Evolutionary conservation across 1,140 invertebrate genomes (phyloP).

Genomic region (Drosophila saltans): DNA sequence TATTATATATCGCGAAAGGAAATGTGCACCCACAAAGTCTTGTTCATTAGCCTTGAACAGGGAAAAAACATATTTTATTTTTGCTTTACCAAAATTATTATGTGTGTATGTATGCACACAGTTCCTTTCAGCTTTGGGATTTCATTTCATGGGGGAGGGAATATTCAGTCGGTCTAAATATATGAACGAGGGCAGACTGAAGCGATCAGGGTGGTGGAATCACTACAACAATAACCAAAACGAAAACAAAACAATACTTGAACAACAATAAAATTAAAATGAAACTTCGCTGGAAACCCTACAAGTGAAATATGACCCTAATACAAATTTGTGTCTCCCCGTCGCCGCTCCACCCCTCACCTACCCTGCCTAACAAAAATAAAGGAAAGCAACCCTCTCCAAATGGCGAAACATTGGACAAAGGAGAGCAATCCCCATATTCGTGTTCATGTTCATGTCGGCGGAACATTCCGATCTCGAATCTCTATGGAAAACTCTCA

Average conservation of each 20-base stretch:
- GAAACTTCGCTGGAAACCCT: constrained; percentile 82
- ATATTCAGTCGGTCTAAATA: constrained; percentile 1
- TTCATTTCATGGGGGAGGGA: constrained; percentile 3
- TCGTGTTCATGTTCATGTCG: constrained; percentile 11
- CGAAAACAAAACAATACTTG: constrained; percentile 50
- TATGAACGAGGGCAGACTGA: background rate
- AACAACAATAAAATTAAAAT: constrained; percentile 77
- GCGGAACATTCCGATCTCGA: constrained; percentile 38
- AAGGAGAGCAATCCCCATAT: constrained; percentile 10
- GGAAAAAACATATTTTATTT: constrained; percentile 44
- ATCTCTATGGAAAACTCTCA: background rate
- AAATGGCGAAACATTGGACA: constrained; percentile 17
- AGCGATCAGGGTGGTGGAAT: constrained; percentile 52
- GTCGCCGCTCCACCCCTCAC: constrained; percentile 6
- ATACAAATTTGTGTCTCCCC: constrained; percentile 69
- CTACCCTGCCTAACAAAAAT: background rate
- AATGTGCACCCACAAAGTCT: background rate
- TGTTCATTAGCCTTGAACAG: constrained; percentile 18
- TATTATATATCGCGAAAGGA: background rate
- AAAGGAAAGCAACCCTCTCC: constrained; percentile 35
- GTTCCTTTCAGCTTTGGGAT: constrained; percentile 9
- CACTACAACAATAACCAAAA: constrained; percentile 12
- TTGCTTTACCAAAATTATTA: constrained; percentile 1
- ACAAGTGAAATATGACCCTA: constrained; percentile 83
- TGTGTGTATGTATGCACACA: background rate